A percentile compares a stretch with the other conserved stretches of the same genome.
Conservation (phyloP, 2,113 vertebrate species). For the Rutilus rutilus region DNA sequence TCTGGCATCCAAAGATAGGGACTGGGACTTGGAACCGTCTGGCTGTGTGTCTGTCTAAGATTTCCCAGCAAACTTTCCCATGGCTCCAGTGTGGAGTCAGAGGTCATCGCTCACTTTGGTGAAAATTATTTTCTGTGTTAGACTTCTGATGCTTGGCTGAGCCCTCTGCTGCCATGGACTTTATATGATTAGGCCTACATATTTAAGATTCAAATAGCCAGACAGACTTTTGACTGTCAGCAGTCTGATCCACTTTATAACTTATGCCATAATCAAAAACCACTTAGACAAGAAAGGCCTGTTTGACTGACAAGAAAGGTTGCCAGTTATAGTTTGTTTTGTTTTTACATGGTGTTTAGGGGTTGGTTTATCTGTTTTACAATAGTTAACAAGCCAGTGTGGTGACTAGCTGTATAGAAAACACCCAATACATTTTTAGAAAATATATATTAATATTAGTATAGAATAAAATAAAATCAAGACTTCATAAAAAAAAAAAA, state of each 20-base stretch:
- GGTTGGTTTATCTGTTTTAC: too few relatives aligned
- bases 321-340: background rate
- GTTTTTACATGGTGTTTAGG: background rate
- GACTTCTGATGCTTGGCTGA: slow-evolving; percentile 25
- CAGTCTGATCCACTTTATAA: background rate
- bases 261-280: background rate
- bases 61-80: slow-evolving; percentile 54
- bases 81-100: slow-evolving; percentile 45
- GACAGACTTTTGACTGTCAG: background rate
- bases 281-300: background rate
- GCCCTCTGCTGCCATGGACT: background rate
- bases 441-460: background rate
- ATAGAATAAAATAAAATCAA: too few relatives aligned
- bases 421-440: background rate
- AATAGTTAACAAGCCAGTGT: too few relatives aligned
- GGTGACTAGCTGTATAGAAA: background rate
- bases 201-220: background rate
- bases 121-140: slow-evolving; percentile 24
- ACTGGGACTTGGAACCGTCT: slow-evolving; percentile 48
- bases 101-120: slow-evolving; percentile 41
- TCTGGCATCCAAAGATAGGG: slow-evolving; percentile 60
- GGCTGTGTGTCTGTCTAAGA: slow-evolving; percentile 36
- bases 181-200: background rate
- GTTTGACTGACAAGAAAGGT: background rate
- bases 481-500: too few relatives aligned